Conservation (phyloP, 2,797 vertebrate species). For the Trematomus bernacchii region DNA sequence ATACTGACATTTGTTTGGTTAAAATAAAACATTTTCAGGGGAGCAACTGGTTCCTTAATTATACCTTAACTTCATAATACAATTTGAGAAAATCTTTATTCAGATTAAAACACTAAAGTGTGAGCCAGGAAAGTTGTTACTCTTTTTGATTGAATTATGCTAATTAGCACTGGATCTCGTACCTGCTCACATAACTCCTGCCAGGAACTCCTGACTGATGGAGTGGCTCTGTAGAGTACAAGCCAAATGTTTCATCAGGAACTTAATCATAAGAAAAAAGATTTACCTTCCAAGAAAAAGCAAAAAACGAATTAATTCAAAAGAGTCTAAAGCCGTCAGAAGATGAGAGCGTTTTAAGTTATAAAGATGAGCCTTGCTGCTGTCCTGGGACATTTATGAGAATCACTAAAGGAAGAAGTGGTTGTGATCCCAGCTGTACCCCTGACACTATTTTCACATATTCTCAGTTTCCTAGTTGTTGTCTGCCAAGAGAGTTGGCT, state of each 20-base stretch:
- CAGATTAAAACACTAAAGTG: constrained; percentile 43
- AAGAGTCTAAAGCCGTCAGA: constrained; percentile 44
- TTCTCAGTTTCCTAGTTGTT: constrained; percentile 49
- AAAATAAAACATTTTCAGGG: constrained; percentile 28
- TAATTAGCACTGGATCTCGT: constrained; percentile 56
- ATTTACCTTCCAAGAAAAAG: constrained; percentile 36
- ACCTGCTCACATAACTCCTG: constrained; percentile 57
- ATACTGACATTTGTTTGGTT: constrained; percentile 29
- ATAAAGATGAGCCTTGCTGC: constrained; percentile 42
- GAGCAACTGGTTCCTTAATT: constrained; percentile 16
- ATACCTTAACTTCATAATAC: constrained; percentile 41
- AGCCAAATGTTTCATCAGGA: constrained; percentile 59
- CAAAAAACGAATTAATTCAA: constrained; percentile 32
- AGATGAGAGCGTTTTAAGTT: constrained; percentile 54
- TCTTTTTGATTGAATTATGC: constrained; percentile 46
- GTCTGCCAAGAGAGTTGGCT: constrained; percentile 53
- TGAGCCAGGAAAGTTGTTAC: constrained; percentile 43
- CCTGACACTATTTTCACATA: constrained; percentile 42
- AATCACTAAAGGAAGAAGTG: constrained; percentile 11
- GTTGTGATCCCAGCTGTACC: constrained; percentile 55
- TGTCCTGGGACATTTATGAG: constrained; percentile 37
- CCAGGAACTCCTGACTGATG: constrained; percentile 63
- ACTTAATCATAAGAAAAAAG: constrained; percentile 58
- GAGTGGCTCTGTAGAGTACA: constrained; percentile 45
- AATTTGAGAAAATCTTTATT: constrained; percentile 39